phyloP scores from a whole-genome alignment of 2,797 vertebrate genomes.

The Leuciscus waleckii region DNA sequence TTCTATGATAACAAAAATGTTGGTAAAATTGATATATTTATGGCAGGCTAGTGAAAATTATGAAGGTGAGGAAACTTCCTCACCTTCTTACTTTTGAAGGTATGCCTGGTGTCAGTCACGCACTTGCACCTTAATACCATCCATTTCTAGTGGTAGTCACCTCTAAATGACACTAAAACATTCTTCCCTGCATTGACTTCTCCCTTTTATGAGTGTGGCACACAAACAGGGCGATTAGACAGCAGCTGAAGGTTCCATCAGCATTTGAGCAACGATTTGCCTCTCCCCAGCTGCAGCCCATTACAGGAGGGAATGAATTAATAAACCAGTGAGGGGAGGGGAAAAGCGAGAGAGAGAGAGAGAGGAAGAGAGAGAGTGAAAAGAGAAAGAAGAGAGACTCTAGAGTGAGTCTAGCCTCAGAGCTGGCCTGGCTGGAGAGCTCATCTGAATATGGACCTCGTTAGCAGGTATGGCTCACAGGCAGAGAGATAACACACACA shows the following conservation, averaged over 20 bases:
- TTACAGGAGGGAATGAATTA: conserved; percentile 75
- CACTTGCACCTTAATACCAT: conserved; percentile 66
- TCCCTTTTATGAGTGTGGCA: conserved; percentile 57
- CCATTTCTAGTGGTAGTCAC: conserved; percentile 61
- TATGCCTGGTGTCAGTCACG: neutral
- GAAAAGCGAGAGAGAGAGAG: conserved; percentile 55
- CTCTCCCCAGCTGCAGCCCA: conserved; percentile 64
- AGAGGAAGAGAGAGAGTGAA: conserved; percentile 50
- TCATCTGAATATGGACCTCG: conserved; percentile 54
- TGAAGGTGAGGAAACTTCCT: conserved; percentile 1
- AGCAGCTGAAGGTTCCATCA: conserved; percentile 64
- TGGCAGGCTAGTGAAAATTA: neutral
- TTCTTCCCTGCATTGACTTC: conserved; percentile 65
- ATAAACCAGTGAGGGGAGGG: conserved; percentile 68
- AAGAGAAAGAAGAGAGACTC: conserved; percentile 57
- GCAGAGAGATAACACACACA: conserved; percentile 45
- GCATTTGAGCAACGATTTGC: conserved; percentile 48
- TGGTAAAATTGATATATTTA: neutral
- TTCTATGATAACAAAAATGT: neutral
- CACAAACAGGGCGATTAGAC: conserved; percentile 63
- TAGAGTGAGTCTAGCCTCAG: conserved; percentile 25
- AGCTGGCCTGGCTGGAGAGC: conserved; percentile 47
- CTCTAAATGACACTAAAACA: conserved; percentile 78
- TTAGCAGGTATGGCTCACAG: conserved; percentile 55
- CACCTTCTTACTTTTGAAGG: neutral